These are phyloP conservation scores for Tenthredo notha DNA, from an alignment of 2,888 invertebrate genomes.

Conservation along the genomic window DNA sequence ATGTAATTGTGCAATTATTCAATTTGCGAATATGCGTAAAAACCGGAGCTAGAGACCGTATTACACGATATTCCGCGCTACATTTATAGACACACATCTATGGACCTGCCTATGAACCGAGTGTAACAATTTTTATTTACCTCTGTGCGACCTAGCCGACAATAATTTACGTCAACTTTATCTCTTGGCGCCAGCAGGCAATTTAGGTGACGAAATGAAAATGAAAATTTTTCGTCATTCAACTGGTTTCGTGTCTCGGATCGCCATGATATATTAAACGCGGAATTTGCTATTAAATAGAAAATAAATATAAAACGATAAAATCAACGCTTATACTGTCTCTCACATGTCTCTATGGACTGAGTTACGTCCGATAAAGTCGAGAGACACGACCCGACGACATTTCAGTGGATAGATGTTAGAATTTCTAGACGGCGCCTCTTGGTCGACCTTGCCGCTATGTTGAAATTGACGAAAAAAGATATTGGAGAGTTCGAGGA, in stretches of 20 bases:
- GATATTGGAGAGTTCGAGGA: background rate
- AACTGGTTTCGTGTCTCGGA: background rate
- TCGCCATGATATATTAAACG: background rate
- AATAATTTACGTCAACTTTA: background rate
- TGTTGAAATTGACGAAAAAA: slow-evolving; percentile 27
- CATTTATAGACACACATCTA: background rate
- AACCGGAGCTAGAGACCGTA: background rate
- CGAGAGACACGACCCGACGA: slow-evolving; percentile 27
- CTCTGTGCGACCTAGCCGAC: background rate
- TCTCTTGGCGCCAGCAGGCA: background rate
- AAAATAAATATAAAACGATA: background rate
- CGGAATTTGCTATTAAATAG: background rate
- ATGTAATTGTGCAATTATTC: slow-evolving; percentile 52
- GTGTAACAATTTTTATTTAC: slow-evolving; percentile 20
- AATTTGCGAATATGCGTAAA: slow-evolving; percentile 30
- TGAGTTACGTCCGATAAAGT: slow-evolving; percentile 40
- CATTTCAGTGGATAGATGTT: slow-evolving; percentile 24
- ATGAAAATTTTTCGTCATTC: slow-evolving; percentile 26
- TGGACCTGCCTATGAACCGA: background rate
- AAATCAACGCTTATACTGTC: background rate
- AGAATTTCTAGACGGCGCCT: slow-evolving; percentile 39
- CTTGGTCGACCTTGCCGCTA: slow-evolving; percentile 5
- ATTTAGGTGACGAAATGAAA: background rate
- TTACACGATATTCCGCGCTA: slow-evolving; percentile 4
- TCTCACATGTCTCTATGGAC: background rate